A percentile compares a stretch with the other conserved stretches of the same genome.
Evolutionary conservation across 2,888 invertebrate genomes (phyloP).

Genomic region (Mimas tiliae): DNA sequence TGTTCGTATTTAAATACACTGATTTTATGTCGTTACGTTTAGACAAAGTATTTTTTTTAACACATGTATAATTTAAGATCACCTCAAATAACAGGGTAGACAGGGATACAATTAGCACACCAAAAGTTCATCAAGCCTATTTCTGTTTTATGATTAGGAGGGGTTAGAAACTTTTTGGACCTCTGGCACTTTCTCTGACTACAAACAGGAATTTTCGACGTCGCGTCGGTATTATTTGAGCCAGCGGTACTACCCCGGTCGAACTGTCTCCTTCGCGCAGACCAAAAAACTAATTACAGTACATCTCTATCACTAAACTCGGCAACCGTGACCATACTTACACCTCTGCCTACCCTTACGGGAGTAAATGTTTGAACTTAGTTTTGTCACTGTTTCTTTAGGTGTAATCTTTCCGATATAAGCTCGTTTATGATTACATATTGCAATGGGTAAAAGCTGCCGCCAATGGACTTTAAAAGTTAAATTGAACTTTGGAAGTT

Average conservation of each 20-base stretch:
- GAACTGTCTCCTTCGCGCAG: neutral
- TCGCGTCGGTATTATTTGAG: too few species aligned
- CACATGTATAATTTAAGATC: too few species aligned
- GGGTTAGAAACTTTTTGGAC: too few species aligned
- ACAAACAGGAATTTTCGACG: too few species aligned
- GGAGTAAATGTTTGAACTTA: neutral
- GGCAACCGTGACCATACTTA: too few species aligned
- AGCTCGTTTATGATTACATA: neutral
- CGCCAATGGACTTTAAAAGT: conserved; percentile 1
- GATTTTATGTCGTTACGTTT: neutral
- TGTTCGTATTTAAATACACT: neutral
- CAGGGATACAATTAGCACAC: too few species aligned
- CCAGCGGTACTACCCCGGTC: neutral
- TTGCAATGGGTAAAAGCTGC: neutral
- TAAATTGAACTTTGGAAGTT: conserved; percentile 15
- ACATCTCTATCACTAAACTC: neutral
- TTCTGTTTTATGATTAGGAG: too few species aligned
- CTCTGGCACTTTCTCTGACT: too few species aligned
- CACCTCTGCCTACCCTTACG: too few species aligned
- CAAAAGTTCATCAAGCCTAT: too few species aligned
- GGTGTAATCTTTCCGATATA: neutral
- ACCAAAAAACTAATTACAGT: neutral
- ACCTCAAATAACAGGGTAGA: too few species aligned
- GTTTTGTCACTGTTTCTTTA: neutral
- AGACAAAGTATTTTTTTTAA: too few species aligned